Conservation (phyloP, 2,113 vertebrate species). For the Phainopepla nitens region DNA sequence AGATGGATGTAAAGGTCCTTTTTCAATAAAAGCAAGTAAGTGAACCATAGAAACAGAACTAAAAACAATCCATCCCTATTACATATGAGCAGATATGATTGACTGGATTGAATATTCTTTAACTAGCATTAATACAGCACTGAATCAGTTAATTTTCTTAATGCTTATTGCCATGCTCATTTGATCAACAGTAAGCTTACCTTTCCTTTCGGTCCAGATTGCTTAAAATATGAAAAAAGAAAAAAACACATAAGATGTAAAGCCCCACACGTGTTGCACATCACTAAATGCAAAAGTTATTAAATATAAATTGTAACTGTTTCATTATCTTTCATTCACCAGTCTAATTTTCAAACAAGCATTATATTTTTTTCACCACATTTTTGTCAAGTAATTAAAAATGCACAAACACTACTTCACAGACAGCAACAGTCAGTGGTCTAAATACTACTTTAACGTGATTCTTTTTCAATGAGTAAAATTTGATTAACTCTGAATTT, state of each 20-base stretch:
- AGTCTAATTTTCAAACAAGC: neutral
- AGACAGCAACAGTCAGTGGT: neutral
- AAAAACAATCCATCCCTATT: neutral
- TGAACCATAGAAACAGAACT: neutral
- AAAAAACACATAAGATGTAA: constrained; percentile 63
- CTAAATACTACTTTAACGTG: neutral
- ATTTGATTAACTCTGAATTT: neutral
- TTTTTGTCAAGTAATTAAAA: neutral
- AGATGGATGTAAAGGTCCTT: neutral
- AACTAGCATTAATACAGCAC: neutral
- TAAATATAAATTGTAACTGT: neutral
- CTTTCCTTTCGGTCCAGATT: constrained; percentile 84
- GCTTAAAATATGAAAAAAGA: constrained; percentile 74
- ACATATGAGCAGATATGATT: neutral
- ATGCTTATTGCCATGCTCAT: constrained; percentile 47
- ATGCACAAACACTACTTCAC: neutral
- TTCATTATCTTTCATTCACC: neutral
- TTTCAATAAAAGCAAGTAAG: neutral
- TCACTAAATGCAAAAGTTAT: neutral
- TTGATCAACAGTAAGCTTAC: constrained; percentile 70
- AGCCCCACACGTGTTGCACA: constrained; percentile 27
- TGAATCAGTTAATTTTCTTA: neutral
- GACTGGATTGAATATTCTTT: neutral
- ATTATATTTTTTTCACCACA: neutral
- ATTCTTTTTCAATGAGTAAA: neutral